Base-by-base conservation (phyloP, 2,113 vertebrate species). In the Calyptommatus sinebrachiatus region DNA sequence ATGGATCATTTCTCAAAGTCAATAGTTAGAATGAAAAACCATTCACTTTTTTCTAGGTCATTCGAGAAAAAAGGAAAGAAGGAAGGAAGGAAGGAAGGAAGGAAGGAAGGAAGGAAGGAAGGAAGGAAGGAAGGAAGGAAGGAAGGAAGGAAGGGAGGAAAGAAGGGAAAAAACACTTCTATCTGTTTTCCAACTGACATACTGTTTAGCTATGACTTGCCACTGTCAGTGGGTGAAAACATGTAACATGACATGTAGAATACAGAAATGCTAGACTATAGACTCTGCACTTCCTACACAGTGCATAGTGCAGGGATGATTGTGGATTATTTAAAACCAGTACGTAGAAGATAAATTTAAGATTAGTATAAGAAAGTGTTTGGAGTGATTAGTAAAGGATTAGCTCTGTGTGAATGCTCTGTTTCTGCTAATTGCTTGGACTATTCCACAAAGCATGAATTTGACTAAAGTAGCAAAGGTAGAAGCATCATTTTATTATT, bases 331-430 rank as follows among this genome's bases (percentile, higher is more conserved):
- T 41, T 41, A 41, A 41, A 5, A 41, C 2, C 35, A 41, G 35
- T 41, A 41, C 35, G 5, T 41, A 41, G 35, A 41, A 41, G 35
- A 41, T 41, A 41, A 41, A 41, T 41, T 41, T 41, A 41, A 90
- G 92, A 92, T 92, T 92, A 90, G 91, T 89, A 91, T 86, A 92
- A 91, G 93, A 93, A 82, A 81, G 91, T 89, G 89, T 63, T 81
- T 85, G 86, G 91, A 41, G 35, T 41, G 35, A 41, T 41, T 41
- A 41, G 35, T 41, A 41, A 41, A 41, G 35, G 35, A 41, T 41
- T 41, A 41, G 35, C 35, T n/a, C n/a, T 4, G 35, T 41, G 35
- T 41, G 35, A 41, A 41, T 41, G 35, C 35, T 41, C 35, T 41
- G 35, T 41, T 41, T 41, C 35, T 41, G 35, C 35, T 41, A 41